These are phyloP conservation scores for Colistium nudipinnis DNA, from an alignment of 2,113 vertebrate genomes.

Conservation along the genomic window DNA sequence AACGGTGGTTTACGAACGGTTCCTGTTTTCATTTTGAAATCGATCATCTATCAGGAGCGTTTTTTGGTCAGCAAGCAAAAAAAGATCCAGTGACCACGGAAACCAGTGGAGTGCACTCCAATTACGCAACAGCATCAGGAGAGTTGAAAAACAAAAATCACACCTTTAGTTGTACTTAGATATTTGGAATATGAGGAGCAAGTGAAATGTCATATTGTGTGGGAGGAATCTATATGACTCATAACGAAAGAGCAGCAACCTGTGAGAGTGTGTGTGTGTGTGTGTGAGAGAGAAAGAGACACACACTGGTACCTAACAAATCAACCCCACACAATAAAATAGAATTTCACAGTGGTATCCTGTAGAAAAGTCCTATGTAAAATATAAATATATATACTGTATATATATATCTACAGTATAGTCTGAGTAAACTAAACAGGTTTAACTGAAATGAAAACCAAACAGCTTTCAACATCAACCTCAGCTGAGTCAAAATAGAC, in stretches of 20 bases:
- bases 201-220: slow-evolving; percentile 75
- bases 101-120: neutral
- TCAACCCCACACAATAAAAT: slow-evolving; percentile 22
- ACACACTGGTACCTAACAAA: slow-evolving; percentile 28
- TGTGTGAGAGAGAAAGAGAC: slow-evolving; percentile 22
- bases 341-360: too few relatives aligned
- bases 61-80: slow-evolving; percentile 14
- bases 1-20: slow-evolving; percentile 1
- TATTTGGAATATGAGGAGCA: slow-evolving; percentile 65
- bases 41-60: slow-evolving; percentile 24
- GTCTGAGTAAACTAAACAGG: too few relatives aligned
- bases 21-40: slow-evolving; percentile 10
- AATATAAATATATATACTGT: too few relatives aligned
- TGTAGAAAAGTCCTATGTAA: too few relatives aligned
- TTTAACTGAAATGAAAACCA: too few relatives aligned
- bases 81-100: neutral
- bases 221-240: slow-evolving; percentile 74
- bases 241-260: slow-evolving; percentile 58
- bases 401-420: neutral
- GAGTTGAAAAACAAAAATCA: neutral
- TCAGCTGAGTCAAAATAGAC: slow-evolving; percentile 14
- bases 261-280: slow-evolving; percentile 37
- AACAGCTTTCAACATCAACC: neutral
- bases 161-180: slow-evolving; percentile 41
- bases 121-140: neutral